Evolutionary conservation across 2,888 invertebrate genomes (phyloP).

Genomic region (Cetonia aurata): DNA sequence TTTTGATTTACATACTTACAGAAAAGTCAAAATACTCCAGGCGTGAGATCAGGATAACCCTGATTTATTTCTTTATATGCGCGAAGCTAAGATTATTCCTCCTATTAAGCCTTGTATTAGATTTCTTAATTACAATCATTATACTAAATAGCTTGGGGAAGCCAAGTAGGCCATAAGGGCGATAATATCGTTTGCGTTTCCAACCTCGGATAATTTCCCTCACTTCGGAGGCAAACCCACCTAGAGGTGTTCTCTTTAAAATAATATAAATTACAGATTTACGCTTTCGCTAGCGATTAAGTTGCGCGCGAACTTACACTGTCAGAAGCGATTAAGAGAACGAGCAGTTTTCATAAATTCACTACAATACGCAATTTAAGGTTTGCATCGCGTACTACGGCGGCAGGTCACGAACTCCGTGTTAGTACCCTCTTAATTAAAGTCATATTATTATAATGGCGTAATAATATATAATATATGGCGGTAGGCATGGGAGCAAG

Average conservation of each 20-base stretch:
- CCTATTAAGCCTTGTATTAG: too few species aligned
- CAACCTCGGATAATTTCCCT: background rate
- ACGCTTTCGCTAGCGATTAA: slow-evolving; percentile 25
- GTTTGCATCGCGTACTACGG: slow-evolving; percentile 15
- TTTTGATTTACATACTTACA: too few species aligned
- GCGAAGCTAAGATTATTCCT: too few species aligned
- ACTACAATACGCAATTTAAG: slow-evolving; percentile 11
- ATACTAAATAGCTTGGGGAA: too few species aligned
- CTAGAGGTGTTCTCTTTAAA: slow-evolving; percentile 7
- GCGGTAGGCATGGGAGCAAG: slow-evolving; percentile 14
- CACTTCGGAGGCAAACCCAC: background rate
- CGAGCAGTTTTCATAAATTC: slow-evolving; percentile 27
- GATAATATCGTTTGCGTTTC: slow-evolving; percentile 1
- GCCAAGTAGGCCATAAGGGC: background rate
- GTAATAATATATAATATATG: slow-evolving; percentile 40
- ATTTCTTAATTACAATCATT: too few species aligned
- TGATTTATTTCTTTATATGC: too few species aligned
- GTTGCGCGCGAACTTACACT: slow-evolving; percentile 17
- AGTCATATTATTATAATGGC: slow-evolving; percentile 37
- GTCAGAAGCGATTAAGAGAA: slow-evolving; percentile 23
- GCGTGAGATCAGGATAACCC: too few species aligned
- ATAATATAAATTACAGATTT: slow-evolving; percentile 16
- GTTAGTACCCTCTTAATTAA: slow-evolving; percentile 36
- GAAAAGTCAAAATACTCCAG: too few species aligned
- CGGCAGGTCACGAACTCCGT: slow-evolving; percentile 19